These are phyloP conservation scores for Myathropa florea DNA, from an alignment of 2,888 invertebrate genomes.

Conservation along the genomic window DNA sequence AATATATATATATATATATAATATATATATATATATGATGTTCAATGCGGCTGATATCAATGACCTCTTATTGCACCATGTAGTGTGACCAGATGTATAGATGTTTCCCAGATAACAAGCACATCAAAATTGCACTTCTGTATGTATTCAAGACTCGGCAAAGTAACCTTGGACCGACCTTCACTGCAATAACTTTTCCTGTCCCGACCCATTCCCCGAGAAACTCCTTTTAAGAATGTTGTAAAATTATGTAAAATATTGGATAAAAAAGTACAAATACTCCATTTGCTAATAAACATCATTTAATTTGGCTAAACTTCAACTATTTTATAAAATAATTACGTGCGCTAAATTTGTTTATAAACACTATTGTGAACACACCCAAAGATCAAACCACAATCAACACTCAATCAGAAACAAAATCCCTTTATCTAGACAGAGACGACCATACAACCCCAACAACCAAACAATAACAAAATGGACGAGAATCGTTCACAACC, in stretches of 20 bases:
- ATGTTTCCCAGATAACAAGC: neutral
- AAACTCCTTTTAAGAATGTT: no score
- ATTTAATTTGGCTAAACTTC: no score
- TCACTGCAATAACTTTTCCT: no score
- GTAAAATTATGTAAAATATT: no score
- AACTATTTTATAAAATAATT: neutral
- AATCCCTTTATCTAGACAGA: constrained; percentile 13
- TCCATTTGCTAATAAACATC: no score
- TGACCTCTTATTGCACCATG: neutral
- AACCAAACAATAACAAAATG: constrained; percentile 69
- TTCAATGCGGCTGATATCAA: neutral
- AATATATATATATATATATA: no score
- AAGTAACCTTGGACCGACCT: neutral
- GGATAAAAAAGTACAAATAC: no score
- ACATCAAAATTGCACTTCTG: no score
- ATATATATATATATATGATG: no score
- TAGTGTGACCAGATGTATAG: neutral
- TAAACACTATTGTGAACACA: constrained; percentile 31
- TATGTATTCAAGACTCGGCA: neutral
- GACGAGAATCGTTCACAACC: constrained; percentile 64
- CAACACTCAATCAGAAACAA: neutral
- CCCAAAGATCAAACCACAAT: neutral
- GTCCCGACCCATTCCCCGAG: no score
- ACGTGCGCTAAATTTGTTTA: neutral
- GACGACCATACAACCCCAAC: neutral